phyloP scores from a whole-genome alignment of 1,140 invertebrate species.

The Drosophila tsacasi region DNA sequence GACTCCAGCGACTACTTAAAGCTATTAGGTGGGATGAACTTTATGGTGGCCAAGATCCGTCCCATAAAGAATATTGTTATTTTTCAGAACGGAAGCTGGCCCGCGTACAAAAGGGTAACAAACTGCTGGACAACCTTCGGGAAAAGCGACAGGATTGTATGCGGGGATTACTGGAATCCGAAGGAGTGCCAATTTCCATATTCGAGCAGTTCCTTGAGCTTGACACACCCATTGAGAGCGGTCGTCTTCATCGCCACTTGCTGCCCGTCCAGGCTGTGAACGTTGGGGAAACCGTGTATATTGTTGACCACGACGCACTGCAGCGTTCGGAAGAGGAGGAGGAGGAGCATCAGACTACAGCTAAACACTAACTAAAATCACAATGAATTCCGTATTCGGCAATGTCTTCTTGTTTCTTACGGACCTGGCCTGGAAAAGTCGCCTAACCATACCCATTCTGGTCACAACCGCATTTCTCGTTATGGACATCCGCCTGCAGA shows the following conservation, averaged over 20 bases:
- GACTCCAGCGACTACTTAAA: slow-evolving; percentile 80
- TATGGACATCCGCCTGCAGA: slow-evolving; percentile 86
- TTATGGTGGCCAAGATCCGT: fast-evolving
- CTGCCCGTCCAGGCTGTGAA: slow-evolving; percentile 85
- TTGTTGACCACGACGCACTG: slow-evolving; percentile 86
- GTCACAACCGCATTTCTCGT: slow-evolving; percentile 86
- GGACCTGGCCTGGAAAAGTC: slow-evolving; percentile 86
- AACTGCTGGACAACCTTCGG: slow-evolving; percentile 85
- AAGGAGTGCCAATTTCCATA: slow-evolving; percentile 52
- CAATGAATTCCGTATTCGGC: slow-evolving; percentile 79
- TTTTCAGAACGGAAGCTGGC: slow-evolving; percentile 85
- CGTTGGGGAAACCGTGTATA: slow-evolving; percentile 85
- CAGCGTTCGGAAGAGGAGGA: slow-evolving; percentile 27
- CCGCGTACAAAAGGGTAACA: slow-evolving; percentile 85
- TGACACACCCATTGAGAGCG: slow-evolving; percentile 83
- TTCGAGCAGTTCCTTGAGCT: slow-evolving; percentile 76
- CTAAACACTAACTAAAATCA: slow-evolving; percentile 33
- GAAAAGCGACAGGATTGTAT: slow-evolving; percentile 86
- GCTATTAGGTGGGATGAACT: slow-evolving; percentile 51
- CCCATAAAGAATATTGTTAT: neutral
- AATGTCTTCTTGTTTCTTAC: slow-evolving; percentile 86
- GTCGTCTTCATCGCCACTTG: slow-evolving; percentile 84
- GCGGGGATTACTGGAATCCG: slow-evolving; percentile 78
- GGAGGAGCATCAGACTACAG: slow-evolving; percentile 10
- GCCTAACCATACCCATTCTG: slow-evolving; percentile 85